A percentile compares a stretch with the other conserved stretches of the same genome.
phyloP scores from a whole-genome alignment of 1,140 invertebrate genomes.

The Pogonognathellus flavescens region DNA sequence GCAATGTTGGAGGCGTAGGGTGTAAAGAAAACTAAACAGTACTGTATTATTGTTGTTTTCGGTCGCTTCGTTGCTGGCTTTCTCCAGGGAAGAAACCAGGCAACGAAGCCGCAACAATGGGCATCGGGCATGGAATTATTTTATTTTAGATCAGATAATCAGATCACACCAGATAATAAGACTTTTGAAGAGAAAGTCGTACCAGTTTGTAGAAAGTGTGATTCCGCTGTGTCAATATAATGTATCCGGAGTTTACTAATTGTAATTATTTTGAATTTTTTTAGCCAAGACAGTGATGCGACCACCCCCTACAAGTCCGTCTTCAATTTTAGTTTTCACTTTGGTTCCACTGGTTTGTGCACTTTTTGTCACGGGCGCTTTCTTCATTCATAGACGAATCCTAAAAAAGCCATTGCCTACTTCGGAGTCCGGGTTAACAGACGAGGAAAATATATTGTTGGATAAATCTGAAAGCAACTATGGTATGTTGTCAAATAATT shows the following conservation, averaged over 20 bases:
- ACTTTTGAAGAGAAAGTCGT: too few species aligned
- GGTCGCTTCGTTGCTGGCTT: too few species aligned
- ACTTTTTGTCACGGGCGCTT: conserved; percentile 54
- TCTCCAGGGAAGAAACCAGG: too few species aligned
- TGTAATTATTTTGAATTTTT: conserved; percentile 30
- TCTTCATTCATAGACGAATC: conserved; percentile 53
- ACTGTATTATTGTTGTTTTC: too few species aligned
- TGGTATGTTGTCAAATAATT: conserved; percentile 64
- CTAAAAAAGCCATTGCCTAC: conserved; percentile 57
- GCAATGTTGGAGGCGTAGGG: too few species aligned
- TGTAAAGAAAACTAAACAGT: too few species aligned
- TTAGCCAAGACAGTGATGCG: conserved; percentile 52
- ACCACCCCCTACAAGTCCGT: conserved; percentile 12
- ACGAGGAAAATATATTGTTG: conserved; percentile 66
- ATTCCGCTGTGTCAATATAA: not conserved
- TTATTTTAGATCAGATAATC: too few species aligned
- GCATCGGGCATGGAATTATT: too few species aligned
- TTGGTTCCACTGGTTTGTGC: conserved; percentile 62
- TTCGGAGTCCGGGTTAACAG: conserved; percentile 54
- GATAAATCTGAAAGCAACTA: conserved; percentile 66
- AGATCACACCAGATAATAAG: too few species aligned
- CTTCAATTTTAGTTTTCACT: conserved; percentile 61
- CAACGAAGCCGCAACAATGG: too few species aligned
- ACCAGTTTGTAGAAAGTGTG: too few species aligned
- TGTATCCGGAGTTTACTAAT: conserved; percentile 3